These are phyloP conservation scores for Rhinichthys osculus DNA, from an alignment of 2,797 vertebrate genomes.

Conservation along the genomic window DNA sequence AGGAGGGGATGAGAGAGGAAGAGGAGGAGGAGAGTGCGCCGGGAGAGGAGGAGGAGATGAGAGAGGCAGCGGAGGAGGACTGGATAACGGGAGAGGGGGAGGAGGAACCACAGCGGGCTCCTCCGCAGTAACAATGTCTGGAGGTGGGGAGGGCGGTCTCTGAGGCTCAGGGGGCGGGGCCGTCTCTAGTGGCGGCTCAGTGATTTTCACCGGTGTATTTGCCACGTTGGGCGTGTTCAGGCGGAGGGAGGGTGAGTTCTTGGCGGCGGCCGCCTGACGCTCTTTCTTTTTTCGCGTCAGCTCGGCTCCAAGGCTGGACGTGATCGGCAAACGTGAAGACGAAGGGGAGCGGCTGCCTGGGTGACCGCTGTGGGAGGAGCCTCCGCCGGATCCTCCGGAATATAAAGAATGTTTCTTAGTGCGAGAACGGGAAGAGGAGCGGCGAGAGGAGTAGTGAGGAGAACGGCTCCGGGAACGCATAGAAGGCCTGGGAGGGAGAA, in stretches of 20 bases:
- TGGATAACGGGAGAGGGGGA: slow-evolving; percentile 72
- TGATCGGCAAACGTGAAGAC: slow-evolving; percentile 86
- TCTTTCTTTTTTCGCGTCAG: slow-evolving; percentile 95
- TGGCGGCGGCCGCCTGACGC: slow-evolving; percentile 85
- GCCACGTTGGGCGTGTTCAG: slow-evolving; percentile 65
- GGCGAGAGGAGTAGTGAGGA: slow-evolving; percentile 84
- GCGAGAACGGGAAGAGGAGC: slow-evolving; percentile 88
- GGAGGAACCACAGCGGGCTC: slow-evolving; percentile 67
- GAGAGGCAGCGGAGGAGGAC: slow-evolving; percentile 77
- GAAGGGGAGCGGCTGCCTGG: slow-evolving; percentile 91
- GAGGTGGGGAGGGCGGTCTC: slow-evolving; percentile 75
- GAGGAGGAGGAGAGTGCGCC: slow-evolving; percentile 76
- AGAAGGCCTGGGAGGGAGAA: slow-evolving; percentile 82
- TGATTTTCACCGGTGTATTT: slow-evolving; percentile 2
- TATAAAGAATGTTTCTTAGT: slow-evolving; percentile 88
- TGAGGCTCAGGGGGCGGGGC: slow-evolving; percentile 55
- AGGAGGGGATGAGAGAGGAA: slow-evolving; percentile 68
- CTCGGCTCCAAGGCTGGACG: slow-evolving; percentile 95
- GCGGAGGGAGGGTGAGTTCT: slow-evolving; percentile 72
- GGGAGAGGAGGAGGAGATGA: slow-evolving; percentile 76
- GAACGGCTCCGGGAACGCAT: slow-evolving; percentile 94
- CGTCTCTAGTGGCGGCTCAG: slow-evolving; percentile 62
- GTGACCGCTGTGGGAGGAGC: slow-evolving; percentile 83
- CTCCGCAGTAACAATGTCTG: slow-evolving; percentile 61
- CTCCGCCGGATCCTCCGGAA: slow-evolving; percentile 64